Evolutionary conservation across 2,888 invertebrate species (phyloP), one percentile per base, ranked within the genome.

Genomic region (Andrena trimmerana): DNA sequence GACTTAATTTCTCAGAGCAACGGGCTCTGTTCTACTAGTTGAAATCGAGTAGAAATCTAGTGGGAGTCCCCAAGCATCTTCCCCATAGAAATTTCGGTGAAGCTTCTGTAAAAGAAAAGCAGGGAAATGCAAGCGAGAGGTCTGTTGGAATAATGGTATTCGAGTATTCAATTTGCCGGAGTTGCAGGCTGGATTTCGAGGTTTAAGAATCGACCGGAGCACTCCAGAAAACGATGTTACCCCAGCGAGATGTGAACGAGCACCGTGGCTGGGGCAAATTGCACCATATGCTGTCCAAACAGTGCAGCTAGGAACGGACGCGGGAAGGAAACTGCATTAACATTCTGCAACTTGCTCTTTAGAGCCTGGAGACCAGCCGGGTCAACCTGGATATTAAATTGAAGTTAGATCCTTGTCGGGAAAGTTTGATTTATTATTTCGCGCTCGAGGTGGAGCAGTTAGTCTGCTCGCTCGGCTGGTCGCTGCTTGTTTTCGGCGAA

Each of bases 281-380:
- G 79, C 79, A 52, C 71, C 54, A 83, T 72, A 72, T 48, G 63
- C 71, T 31, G 65, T 75, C 68, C 24, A 36, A 67, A 59, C 68
- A 48, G 13, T 50, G 27, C 24, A 29, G 42, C 48, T 10, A 52
- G 65, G 3, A 59, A 10, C 63, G 50, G 57, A 16, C 16, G 54
- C 74, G 33, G 4, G 69, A 16, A 42, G 42, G 50, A 65, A 83
- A 78, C 78, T 66, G 66, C 73, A 78, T 83, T 72, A 83, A 73
- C 83, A 73, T 78, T 83, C 83, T 60, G 67, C 70, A 62, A 42
- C 50, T 31, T 13, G 42, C 24, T 29, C 0, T 1, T 29, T 20
- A 24, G 33, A 24, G 20, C 36, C 10, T 5, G 24, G 20, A 42
- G 48, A 50, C 16, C n/a, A 3, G 13, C 8, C 20, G 33, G 75